phyloP scores from a whole-genome alignment of 1,140 invertebrate species.

The Cryptotermes secundus region DNA sequence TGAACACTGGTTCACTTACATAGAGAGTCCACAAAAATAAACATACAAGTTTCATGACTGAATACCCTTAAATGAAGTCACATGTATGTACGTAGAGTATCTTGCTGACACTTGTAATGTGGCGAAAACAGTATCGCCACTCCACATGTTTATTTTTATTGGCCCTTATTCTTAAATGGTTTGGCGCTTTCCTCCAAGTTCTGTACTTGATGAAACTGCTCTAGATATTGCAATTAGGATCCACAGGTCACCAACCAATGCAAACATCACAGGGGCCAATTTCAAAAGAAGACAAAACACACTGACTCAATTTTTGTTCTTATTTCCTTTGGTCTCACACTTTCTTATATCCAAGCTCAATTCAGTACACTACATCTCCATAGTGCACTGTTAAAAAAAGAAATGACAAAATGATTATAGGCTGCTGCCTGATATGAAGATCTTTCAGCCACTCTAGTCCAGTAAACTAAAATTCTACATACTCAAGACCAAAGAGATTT shows the following conservation, averaged over 20 bases:
- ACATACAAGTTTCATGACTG: background rate
- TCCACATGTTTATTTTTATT: no score
- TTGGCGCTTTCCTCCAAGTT: no score
- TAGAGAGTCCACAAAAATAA: background rate
- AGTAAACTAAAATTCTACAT: no score
- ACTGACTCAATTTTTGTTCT: background rate
- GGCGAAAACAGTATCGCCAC: no score
- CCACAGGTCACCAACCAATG: background rate
- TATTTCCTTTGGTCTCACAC: background rate
- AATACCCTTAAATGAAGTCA: background rate
- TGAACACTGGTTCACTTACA: background rate
- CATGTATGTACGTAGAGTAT: no score
- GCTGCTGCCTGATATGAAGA: background rate
- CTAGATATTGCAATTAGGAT: no score
- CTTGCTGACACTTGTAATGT: no score
- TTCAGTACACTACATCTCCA: background rate
- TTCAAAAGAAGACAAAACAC: background rate
- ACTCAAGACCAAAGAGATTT: no score
- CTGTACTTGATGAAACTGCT: no score
- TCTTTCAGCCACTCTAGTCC: no score
- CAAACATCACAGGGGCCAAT: background rate
- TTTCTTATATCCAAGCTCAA: background rate
- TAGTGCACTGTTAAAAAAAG: background rate
- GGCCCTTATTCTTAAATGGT: no score
- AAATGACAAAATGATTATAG: no score